Base-by-base conservation (phyloP, 64 coral and sea anemone genomes). In the Porites lutea region DNA sequence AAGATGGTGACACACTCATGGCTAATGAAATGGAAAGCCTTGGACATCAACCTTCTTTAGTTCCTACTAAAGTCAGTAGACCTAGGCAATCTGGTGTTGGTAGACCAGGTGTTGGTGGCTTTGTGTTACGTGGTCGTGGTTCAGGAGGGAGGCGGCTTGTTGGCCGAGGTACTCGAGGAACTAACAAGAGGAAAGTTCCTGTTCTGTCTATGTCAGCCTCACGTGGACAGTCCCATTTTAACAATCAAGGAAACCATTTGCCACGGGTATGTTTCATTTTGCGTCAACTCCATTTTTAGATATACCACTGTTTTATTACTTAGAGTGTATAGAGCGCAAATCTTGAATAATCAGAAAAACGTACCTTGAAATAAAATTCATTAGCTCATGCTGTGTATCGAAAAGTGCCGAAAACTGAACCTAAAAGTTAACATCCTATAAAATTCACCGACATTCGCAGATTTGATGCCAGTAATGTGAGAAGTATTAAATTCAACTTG, bases 61-160 rank as follows among this genome's bases (percentile, higher is more conserved):
- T 52, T 48, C 18, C 81, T 21, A 68, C 81, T 50, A 84, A 68
- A 48, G 46, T 68, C 15, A 69, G 63, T 48, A 84, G 71, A 82
- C 55, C 89, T 37, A 74, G 89, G 89, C 79, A 80, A 67, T 82
- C 45, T 51, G 91, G 65, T 65, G 66, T 61, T 12, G 87, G 75
- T 13, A 88, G 92, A 6, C 88, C 95, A 72, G 95, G 95, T 52
- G 77, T 97, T 77, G 95, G 95, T 59, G 95, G 95, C 5, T 97
- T 97, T 91, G 75, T 97, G n/a, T 77, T 93, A 9, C 65, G 46
- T 76, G 95, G 95, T 43, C 88, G 95, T 15, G 95, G 95, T n/a
- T 83, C 95, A 68, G 95, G 75, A 20, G 92, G 92, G 19, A 90
- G 92, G 43, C 90, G 80, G 47, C 94, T 94, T 88, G 88, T 79